phyloP scores from a whole-genome alignment of 2,888 invertebrate species.

The Ormia ochracea region DNA sequence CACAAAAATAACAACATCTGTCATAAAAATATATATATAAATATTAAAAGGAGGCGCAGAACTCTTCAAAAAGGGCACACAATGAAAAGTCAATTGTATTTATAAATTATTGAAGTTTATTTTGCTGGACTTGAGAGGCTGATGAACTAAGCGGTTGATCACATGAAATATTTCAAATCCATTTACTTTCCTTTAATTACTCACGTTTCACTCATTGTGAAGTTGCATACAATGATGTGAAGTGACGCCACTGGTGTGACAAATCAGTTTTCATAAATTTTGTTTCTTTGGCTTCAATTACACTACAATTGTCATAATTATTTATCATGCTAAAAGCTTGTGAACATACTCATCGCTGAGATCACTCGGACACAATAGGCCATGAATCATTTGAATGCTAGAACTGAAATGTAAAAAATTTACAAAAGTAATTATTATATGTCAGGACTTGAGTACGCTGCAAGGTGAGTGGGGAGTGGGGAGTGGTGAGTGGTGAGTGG shows the following conservation, averaged over 20 bases:
- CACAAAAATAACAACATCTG: slow-evolving; percentile 24
- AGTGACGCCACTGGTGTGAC: slow-evolving; percentile 34
- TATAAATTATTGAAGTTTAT: neutral
- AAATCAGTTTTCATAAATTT: slow-evolving; percentile 30
- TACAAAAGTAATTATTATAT: neutral
- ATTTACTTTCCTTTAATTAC: neutral
- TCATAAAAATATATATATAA: neutral
- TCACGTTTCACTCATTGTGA: neutral
- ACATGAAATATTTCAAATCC: neutral
- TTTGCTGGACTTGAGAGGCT: neutral
- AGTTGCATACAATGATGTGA: neutral
- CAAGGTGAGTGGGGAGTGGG: neutral
- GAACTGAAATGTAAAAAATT: neutral
- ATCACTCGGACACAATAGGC: neutral
- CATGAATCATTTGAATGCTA: neutral
- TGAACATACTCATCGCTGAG: slow-evolving; percentile 32
- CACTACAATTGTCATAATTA: slow-evolving; percentile 5
- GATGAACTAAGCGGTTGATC: neutral
- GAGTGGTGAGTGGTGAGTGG: no score
- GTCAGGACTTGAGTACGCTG: neutral
- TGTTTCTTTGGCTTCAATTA: slow-evolving; percentile 13
- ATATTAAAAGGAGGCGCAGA: neutral
- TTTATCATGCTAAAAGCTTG: slow-evolving; percentile 8
- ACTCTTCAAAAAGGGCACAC: neutral
- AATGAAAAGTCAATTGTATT: neutral